Evolutionary conservation across 2,113 vertebrate species (phyloP).

Genomic region (Pituophis catenifer): DNA sequence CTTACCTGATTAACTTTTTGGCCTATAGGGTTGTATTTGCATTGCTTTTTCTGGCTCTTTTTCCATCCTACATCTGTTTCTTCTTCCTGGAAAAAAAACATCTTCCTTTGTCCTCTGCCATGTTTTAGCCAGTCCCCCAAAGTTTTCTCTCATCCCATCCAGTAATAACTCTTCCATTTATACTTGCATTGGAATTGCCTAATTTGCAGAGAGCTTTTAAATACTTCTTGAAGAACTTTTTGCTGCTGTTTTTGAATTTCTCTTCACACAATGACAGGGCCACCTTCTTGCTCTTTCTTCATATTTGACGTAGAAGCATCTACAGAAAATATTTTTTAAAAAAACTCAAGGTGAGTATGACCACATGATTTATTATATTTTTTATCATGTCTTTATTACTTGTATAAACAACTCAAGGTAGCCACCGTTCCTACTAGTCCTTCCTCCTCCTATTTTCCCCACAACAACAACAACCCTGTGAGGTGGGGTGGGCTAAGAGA

Average conservation of each 20-base stretch:
- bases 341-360: not conserved
- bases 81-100: not conserved
- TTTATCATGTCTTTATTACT: not conserved
- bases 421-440: not conserved
- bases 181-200: not conserved
- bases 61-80: not conserved
- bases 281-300: not conserved
- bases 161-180: not conserved
- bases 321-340: not conserved
- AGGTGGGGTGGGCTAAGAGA: not conserved
- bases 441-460: not conserved
- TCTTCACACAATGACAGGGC: not conserved
- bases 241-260: not conserved
- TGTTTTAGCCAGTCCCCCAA: not conserved
- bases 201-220: not conserved
- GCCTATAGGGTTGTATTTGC: not conserved
- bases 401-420: not conserved
- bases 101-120: not conserved
- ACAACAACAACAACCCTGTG: not conserved
- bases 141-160: not conserved
- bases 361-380: not conserved
- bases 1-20: not conserved
- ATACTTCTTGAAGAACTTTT: not conserved
- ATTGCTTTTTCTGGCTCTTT: not conserved
- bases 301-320: not conserved